A percentile compares a stretch with the other conserved stretches of the same genome.
Conservation (phyloP, 2,888 invertebrate genomes). For the Netelia melanura region DNA sequence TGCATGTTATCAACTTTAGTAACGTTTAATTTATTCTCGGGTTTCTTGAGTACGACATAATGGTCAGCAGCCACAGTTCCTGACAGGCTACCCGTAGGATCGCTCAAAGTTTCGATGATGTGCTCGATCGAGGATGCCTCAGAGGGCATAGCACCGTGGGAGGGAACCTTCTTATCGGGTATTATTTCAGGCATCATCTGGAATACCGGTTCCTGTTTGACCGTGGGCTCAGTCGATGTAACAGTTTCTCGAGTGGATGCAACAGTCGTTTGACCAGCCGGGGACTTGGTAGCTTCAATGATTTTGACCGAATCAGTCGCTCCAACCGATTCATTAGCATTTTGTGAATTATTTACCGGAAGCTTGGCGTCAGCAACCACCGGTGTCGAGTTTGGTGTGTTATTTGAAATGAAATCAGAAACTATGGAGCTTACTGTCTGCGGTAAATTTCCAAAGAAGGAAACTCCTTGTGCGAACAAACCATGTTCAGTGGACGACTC, state of each 20-base stretch:
- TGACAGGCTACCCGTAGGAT: constrained; percentile 65
- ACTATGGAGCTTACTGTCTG: constrained; percentile 54
- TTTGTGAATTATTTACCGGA: constrained; percentile 39
- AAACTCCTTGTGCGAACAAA: constrained; percentile 48
- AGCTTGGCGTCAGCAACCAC: constrained; percentile 35
- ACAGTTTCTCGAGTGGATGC: constrained; percentile 42
- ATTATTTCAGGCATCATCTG: constrained; percentile 67
- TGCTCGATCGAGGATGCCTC: constrained; percentile 68
- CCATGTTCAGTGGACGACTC: constrained; percentile 46
- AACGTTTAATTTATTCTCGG: constrained; percentile 25
- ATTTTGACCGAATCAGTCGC: constrained; percentile 30
- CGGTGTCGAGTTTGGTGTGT: constrained; percentile 30
- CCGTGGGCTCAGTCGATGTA: constrained; percentile 31
- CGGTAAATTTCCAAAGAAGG: constrained; percentile 61
- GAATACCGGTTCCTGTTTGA: constrained; percentile 53
- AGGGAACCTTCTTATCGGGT: constrained; percentile 55
- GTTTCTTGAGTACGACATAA: neutral
- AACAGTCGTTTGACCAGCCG: constrained; percentile 53
- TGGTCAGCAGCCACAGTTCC: constrained; percentile 54
- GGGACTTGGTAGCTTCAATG: constrained; percentile 36
- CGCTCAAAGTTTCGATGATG: constrained; percentile 68
- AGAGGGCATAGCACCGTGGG: constrained; percentile 55
- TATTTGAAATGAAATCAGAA: constrained; percentile 53
- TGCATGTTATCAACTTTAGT: constrained; percentile 9
- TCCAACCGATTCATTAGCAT: constrained; percentile 18